Evolutionary conservation across 2,797 vertebrate species (phyloP), one percentile per base, ranked within the genome.

Genomic region (Triplophysa bombifrons): DNA sequence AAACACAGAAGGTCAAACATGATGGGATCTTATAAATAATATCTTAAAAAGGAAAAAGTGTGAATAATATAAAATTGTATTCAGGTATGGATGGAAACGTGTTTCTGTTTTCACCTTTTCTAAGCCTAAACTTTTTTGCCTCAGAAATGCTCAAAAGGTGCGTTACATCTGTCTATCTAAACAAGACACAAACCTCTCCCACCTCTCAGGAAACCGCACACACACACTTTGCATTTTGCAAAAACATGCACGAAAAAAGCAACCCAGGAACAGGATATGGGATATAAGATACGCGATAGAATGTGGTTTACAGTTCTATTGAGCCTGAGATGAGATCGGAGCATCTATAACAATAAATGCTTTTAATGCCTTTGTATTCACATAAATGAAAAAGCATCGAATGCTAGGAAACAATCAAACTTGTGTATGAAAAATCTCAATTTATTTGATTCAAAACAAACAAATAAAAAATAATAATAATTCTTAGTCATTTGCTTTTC

Each of bases 251-350:
- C 56, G 48, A 83, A 63, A 80, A 73, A 79, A 82, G 76, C 71
- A 83, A 81, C 79, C 74, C 80, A 87, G 83, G 84, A 87, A 87
- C 87, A 88, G 89, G 88, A 88, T 87, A 90, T 85, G 88, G 88
- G 84, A 90, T 89, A 89, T 87, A 84, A 85, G 58, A 82, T 27
- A 83, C 14, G 85, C 90, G 88, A 88, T 87, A 89, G 87, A 91
- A 88, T 91, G 90, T 71, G 88, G 90, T 89, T 89, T 30, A 65
- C 83, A 55, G 82, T 85, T 68, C 80, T 76, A 83, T 76, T 74
- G 46, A 70, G 51, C 22, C 64, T 63, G 25, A 80, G 61, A 27
- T 77, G 58, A 80, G 68, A 69, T 74, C 30, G 80, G 20, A 65
- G 48, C 12, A 38, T 53, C 22, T 20, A 9, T 76, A 53, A 83